phyloP scores from a whole-genome alignment of 2,113 vertebrate species.

The Stercorarius parasiticus region DNA sequence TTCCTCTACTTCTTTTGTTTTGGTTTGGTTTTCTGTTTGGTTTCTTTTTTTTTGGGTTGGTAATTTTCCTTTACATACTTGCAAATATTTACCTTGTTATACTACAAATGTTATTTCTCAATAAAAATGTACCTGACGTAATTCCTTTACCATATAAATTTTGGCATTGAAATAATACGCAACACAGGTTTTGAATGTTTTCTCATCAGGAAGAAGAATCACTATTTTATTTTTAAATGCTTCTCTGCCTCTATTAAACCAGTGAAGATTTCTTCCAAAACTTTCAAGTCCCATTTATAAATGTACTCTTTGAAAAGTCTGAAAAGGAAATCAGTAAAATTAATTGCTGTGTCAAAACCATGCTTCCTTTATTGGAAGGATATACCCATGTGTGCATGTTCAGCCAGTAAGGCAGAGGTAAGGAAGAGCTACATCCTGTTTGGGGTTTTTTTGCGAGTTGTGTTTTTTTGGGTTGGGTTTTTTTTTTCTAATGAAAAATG shows the following conservation, averaged over 20 bases:
- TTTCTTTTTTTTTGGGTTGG: neutral
- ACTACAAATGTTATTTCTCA: neutral
- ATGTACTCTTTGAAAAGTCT: neutral
- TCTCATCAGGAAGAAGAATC: neutral
- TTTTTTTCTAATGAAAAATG: neutral
- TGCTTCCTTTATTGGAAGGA: neutral
- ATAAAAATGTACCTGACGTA: neutral
- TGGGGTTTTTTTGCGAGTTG: fast-evolving
- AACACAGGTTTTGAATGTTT: neutral
- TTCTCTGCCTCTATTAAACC: neutral
- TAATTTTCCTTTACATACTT: neutral
- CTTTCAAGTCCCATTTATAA: neutral
- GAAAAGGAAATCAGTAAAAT: constrained; percentile 2
- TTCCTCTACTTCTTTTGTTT: neutral
- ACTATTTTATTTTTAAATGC: neutral
- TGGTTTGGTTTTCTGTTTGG: neutral
- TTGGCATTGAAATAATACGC: neutral
- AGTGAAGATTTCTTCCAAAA: neutral
- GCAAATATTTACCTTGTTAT: neutral
- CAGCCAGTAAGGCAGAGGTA: neutral
- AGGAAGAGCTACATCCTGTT: neutral
- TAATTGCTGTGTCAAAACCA: neutral
- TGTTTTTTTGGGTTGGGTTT: too few species aligned
- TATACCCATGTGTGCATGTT: neutral
- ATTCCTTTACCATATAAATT: neutral